Percentiles rank a stretch among this genome's conserved stretches.
phyloP scores from a whole-genome alignment of 2,797 vertebrate genomes.

The Sciaenops ocellatus region DNA sequence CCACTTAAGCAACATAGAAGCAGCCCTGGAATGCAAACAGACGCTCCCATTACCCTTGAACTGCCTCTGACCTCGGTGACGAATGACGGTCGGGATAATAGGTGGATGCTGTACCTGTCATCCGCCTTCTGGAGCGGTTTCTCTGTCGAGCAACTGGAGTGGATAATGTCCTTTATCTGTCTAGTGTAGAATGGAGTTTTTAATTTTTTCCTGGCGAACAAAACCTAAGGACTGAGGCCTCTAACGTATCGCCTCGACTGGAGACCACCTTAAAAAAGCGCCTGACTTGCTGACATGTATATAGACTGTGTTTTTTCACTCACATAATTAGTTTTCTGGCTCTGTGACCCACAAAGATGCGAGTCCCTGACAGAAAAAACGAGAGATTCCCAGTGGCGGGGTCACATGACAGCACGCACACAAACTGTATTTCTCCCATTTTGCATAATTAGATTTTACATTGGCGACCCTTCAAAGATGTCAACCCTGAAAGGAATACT shows the following conservation, averaged over 20 bases:
- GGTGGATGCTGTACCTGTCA: constrained; percentile 47
- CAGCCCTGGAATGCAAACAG: constrained; percentile 74
- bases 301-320: background rate
- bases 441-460: constrained; percentile 19
- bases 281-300: background rate
- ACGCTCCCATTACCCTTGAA: constrained; percentile 70
- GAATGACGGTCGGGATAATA: constrained; percentile 30
- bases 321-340: background rate
- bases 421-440: constrained; percentile 5
- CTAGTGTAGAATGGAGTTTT: background rate
- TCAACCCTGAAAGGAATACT: background rate
- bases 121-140: constrained; percentile 36
- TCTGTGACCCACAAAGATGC: background rate
- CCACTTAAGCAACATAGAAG: constrained; percentile 56
- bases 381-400: background rate
- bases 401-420: background rate
- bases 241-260: too few relatives aligned
- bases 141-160: constrained; percentile 15
- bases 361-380: background rate
- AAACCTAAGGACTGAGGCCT: background rate
- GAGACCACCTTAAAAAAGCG: background rate
- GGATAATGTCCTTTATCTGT: constrained; percentile 28
- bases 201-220: too few relatives aligned
- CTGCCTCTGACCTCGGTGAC: constrained; percentile 61
- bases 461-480: background rate